phyloP scores from a whole-genome alignment of 2,888 invertebrate genomes.

The Neoaliturus tenellus region DNA sequence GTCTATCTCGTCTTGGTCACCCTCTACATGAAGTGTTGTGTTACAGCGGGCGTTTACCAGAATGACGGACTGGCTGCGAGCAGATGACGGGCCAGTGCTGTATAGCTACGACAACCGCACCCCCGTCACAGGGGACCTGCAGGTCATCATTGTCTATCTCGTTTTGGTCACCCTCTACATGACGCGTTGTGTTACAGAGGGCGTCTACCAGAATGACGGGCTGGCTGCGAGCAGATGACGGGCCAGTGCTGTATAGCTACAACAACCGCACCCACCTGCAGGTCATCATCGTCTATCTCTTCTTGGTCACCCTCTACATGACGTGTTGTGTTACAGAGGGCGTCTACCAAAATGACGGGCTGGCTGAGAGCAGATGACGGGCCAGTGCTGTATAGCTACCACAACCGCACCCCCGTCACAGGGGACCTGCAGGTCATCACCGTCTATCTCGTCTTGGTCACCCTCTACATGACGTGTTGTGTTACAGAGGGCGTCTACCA shows the following conservation, averaged over 20 bases:
- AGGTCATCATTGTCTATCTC: constrained; percentile 89
- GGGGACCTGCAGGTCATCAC: constrained; percentile 91
- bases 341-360: constrained; percentile 82
- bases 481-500: constrained; percentile 43
- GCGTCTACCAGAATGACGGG: constrained; percentile 81
- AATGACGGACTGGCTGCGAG: constrained; percentile 98
- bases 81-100: constrained; percentile 97
- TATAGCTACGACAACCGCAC: constrained; percentile 97
- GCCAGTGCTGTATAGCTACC: constrained; percentile 96
- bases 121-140: too few species aligned
- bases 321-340: constrained; percentile 46
- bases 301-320: constrained; percentile 94
- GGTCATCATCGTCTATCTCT: constrained; percentile 88
- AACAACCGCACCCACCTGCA: constrained; percentile 95
- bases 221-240: constrained; percentile 98
- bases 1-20: constrained; percentile 92
- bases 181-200: constrained; percentile 41
- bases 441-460: constrained; percentile 90
- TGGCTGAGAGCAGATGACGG: constrained; percentile 98
- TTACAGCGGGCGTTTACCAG: constrained; percentile 42
- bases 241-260: constrained; percentile 96
- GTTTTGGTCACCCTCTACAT: constrained; percentile 94
- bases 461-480: constrained; percentile 88
- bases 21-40: constrained; percentile 84
- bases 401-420: constrained; percentile 96